A percentile compares a stretch with the other conserved stretches of the same genome.
phyloP scores from a whole-genome alignment of 1,140 invertebrate species.

The Dreissena rostriformis region DNA sequence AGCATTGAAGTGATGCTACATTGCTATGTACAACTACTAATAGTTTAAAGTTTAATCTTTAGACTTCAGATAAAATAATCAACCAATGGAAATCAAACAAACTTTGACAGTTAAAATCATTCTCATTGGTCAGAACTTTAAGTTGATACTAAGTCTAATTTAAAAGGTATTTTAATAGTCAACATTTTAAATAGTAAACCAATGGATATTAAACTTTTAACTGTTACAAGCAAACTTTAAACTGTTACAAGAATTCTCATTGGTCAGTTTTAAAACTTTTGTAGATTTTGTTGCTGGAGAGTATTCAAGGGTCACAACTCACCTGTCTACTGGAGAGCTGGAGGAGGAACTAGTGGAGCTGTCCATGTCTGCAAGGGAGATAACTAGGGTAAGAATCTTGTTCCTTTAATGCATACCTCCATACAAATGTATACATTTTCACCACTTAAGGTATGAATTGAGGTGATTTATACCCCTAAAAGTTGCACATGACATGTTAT shows the following conservation, averaged over 20 bases:
- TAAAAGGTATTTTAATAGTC: background rate
- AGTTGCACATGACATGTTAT: too few species aligned
- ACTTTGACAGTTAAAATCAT: too few species aligned
- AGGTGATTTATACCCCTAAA: too few species aligned
- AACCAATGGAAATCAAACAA: too few species aligned
- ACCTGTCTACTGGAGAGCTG: constrained; percentile 77
- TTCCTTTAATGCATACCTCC: background rate
- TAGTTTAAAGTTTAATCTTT: too few species aligned
- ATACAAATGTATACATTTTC: too few species aligned
- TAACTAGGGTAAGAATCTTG: background rate
- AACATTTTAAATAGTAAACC: background rate
- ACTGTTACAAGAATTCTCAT: background rate
- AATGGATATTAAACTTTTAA: background rate
- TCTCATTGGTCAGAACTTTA: too few species aligned
- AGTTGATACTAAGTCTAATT: too few species aligned
- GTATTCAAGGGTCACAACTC: constrained; percentile 45
- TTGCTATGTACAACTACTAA: too few species aligned
- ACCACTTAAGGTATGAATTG: too few species aligned
- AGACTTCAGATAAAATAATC: too few species aligned
- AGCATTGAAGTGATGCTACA: too few species aligned
- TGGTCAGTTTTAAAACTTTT: background rate
- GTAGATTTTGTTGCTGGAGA: background rate
- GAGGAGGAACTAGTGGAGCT: constrained; percentile 73
- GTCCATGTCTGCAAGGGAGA: constrained; percentile 64
- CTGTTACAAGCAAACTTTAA: background rate